phyloP scores from a whole-genome alignment of 2,113 vertebrate genomes.

The Cacatua alba region DNA sequence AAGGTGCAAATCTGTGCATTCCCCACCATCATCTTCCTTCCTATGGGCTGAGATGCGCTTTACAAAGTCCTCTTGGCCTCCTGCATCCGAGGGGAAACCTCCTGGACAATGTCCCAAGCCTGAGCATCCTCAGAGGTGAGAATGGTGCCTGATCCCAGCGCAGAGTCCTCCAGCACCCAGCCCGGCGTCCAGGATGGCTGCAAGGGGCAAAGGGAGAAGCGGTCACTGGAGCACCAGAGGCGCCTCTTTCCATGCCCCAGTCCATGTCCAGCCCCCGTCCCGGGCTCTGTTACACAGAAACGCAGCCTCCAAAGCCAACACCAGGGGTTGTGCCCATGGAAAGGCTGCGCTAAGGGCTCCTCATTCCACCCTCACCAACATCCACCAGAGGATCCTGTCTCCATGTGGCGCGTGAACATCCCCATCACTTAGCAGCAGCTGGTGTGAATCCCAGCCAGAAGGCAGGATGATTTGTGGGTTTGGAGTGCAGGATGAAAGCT shows the following conservation, averaged over 20 bases:
- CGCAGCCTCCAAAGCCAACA: not conserved
- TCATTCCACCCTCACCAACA: accelerated
- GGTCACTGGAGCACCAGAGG: not conserved
- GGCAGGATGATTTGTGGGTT: no score
- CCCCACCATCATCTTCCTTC: accelerated
- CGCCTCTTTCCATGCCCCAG: not conserved
- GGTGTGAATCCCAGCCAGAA: no score
- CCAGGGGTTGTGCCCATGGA: not conserved
- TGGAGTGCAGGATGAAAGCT: no score
- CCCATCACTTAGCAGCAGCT: no score
- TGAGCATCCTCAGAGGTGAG: conserved; percentile 60
- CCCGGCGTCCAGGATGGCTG: conserved; percentile 68
- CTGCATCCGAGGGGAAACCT: conserved; percentile 68
- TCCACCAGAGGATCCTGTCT: accelerated
- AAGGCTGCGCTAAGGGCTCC: not conserved
- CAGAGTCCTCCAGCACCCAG: conserved; percentile 37
- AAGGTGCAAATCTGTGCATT: accelerated
- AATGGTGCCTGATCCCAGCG: not conserved
- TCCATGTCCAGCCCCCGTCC: not conserved
- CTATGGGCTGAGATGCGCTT: conserved; percentile 73
- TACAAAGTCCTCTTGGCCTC: conserved; percentile 72
- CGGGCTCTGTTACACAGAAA: accelerated
- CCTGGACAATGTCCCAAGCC: conserved; percentile 80
- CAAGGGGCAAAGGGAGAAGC: not conserved
- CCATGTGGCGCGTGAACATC: accelerated